Base-by-base conservation (phyloP, 2,113 vertebrate species). In the Pyxicephalus adspersus region DNA sequence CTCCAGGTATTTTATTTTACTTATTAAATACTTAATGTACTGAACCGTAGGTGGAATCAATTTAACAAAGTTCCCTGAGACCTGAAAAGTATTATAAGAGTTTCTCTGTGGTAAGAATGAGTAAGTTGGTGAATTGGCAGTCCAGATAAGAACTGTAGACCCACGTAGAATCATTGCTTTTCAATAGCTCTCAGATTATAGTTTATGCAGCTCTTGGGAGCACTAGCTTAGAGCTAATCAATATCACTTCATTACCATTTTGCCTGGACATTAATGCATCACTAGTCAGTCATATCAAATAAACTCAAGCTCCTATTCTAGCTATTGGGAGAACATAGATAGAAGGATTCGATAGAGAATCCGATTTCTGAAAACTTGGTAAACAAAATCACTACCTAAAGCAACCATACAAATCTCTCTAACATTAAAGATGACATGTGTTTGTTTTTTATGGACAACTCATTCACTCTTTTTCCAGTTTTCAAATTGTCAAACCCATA, bases 131-230 rank as follows among this genome's bases (percentile, higher is more conserved):
- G 38, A 8, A 45, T 9, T 45, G 38, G 15, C 22, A n/a, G 57
- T 58, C 57, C 13, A 9, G 20, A n/a, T 58, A 58, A 58, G 57
- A 58, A 22, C 57, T 23, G 11, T n/a, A 45, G 19, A n/a, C 6
- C 22, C 25, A 70, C 5, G 15, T 52, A 25, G 22, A 55, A 72
- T 72, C 16, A 63, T 54, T 51, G 34, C 25, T 28, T 76, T 38
- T 64, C 45, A 64, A 15, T 64, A 25, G 5, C 50, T 29, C 29
- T 22, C 19, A 50, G 74, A 38, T 64, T 50, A 50, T 76, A 25
- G 31, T 76, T 51, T 50, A 76, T 64, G 26, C 28, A 29, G 55
- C 57, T 60, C 77, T 58, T n/a, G 38, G 77, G 45, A 63, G 31
- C 57, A 20, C 61, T 64, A 54, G 23, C 66, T 72, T 63, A 61